phyloP scores from a whole-genome alignment of 1,140 invertebrate genomes.

The Drosophila dunni region DNA sequence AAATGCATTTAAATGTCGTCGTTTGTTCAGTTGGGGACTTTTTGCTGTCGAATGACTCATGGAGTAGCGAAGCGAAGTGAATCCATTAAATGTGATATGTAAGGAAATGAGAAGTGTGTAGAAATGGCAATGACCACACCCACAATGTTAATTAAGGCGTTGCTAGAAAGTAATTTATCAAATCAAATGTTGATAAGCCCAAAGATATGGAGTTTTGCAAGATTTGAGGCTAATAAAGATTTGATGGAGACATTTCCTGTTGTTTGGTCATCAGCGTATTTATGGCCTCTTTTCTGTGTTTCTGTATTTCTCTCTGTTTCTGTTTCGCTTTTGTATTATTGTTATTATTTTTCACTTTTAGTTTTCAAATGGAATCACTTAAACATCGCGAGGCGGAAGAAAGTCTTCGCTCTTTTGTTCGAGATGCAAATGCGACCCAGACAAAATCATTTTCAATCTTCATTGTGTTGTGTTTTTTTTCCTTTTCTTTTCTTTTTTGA shows the following conservation, averaged over 20 bases:
- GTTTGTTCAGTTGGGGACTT: neutral
- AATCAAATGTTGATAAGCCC: neutral
- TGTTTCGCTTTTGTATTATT: conserved; percentile 10
- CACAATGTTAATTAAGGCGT: neutral
- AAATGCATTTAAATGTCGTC: conserved; percentile 9
- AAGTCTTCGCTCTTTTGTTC: conserved; percentile 48
- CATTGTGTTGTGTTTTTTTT: conserved; percentile 47
- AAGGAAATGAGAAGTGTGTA: conserved; percentile 6
- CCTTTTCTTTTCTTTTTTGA: neutral
- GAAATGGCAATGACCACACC: conserved; percentile 10
- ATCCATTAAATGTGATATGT: neutral
- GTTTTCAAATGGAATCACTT: conserved; percentile 48
- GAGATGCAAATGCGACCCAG: conserved; percentile 49
- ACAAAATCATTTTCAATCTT: conserved; percentile 41
- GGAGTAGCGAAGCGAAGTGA: neutral
- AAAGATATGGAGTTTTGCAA: neutral
- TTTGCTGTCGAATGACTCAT: conserved; percentile 1
- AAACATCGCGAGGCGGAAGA: conserved; percentile 31
- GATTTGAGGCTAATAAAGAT: conserved; percentile 9
- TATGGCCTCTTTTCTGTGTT: conserved; percentile 23
- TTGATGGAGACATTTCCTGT: conserved; percentile 28
- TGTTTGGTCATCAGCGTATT: conserved; percentile 36
- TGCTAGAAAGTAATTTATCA: conserved; percentile 6
- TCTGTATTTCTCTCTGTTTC: neutral
- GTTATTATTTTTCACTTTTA: conserved; percentile 48